Conservation (phyloP, 2,797 vertebrate species). For the Ispidina lecontei region DNA sequence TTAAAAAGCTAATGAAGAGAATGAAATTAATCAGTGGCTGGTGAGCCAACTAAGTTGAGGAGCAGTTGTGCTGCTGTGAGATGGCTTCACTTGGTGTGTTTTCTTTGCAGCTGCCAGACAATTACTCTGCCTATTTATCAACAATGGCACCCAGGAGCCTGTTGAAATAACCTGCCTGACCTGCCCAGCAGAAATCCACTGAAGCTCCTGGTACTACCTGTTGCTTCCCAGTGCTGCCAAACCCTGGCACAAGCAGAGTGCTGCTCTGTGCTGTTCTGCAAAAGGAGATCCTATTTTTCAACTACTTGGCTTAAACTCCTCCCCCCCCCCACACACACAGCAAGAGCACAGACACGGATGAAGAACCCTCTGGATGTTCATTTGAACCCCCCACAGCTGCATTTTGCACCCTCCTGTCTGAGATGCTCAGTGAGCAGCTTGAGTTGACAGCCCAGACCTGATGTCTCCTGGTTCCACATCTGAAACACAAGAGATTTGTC, state of each 20-base stretch:
- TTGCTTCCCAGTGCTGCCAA: background rate
- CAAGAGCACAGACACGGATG: background rate
- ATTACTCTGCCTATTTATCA: constrained; percentile 80
- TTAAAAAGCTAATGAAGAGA: background rate
- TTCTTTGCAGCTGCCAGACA: constrained; percentile 82
- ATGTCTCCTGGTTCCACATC: background rate
- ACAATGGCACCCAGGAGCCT: constrained; percentile 84
- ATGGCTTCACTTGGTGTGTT: background rate
- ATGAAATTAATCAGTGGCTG: background rate
- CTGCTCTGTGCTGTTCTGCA: background rate
- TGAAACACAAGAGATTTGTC: background rate
- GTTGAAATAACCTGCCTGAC: constrained; percentile 64
- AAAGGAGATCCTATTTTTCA: background rate
- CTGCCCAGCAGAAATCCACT: background rate
- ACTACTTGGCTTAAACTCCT: background rate
- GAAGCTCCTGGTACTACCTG: background rate
- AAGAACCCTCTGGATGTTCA: background rate
- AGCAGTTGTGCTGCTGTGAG: background rate
- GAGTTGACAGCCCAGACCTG: background rate
- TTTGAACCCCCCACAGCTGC: background rate
- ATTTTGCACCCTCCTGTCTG: background rate
- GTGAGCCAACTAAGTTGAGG: background rate
- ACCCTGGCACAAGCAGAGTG: background rate
- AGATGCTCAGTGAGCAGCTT: background rate
- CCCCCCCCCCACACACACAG: background rate